Evolutionary conservation across 2,797 vertebrate species (phyloP).

Genomic region (Sebastes taczanowskii): DNA sequence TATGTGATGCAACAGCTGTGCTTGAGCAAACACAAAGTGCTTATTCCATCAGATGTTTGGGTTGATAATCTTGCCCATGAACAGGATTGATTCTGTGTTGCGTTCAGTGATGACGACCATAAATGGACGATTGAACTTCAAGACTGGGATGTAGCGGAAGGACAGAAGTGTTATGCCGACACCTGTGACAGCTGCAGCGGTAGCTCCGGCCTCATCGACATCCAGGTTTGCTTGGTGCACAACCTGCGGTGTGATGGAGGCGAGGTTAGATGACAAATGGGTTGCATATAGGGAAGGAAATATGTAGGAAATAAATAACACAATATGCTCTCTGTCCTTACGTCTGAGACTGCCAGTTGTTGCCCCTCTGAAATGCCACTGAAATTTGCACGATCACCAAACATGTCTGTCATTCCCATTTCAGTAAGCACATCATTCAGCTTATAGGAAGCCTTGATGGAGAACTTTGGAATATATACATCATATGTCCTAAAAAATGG

Average conservation of each 20-base stretch:
- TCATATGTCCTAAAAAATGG: slow-evolving; percentile 37
- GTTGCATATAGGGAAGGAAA: not conserved
- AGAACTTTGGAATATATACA: slow-evolving; percentile 80
- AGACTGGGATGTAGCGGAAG: slow-evolving; percentile 15
- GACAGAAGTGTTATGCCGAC: slow-evolving; percentile 74
- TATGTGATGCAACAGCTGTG: not conserved
- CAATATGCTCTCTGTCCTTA: slow-evolving; percentile 31
- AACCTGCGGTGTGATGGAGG: slow-evolving; percentile 72
- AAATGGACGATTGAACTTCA: slow-evolving; percentile 87
- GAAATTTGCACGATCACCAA: slow-evolving; percentile 70
- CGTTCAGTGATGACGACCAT: slow-evolving; percentile 86
- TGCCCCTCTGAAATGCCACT: slow-evolving; percentile 70
- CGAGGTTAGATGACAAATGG: not conserved
- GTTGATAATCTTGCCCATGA: slow-evolving; percentile 78
- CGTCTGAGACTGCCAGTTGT: slow-evolving; percentile 70
- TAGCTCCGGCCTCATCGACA: slow-evolving; percentile 88
- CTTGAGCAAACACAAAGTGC: not conserved
- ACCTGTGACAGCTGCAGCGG: slow-evolving; percentile 80
- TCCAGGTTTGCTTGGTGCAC: slow-evolving; percentile 88
- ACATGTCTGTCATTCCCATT: slow-evolving; percentile 83
- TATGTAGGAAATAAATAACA: not conserved
- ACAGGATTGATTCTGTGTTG: slow-evolving; percentile 71
- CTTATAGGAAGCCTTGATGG: slow-evolving; percentile 75
- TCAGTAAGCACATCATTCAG: slow-evolving; percentile 68
- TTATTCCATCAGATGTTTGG: slow-evolving; percentile 62